These are phyloP conservation scores for Caenorhabditis zanzibari DNA, from an alignment of 2,888 invertebrate genomes.

Conservation along the genomic window DNA sequence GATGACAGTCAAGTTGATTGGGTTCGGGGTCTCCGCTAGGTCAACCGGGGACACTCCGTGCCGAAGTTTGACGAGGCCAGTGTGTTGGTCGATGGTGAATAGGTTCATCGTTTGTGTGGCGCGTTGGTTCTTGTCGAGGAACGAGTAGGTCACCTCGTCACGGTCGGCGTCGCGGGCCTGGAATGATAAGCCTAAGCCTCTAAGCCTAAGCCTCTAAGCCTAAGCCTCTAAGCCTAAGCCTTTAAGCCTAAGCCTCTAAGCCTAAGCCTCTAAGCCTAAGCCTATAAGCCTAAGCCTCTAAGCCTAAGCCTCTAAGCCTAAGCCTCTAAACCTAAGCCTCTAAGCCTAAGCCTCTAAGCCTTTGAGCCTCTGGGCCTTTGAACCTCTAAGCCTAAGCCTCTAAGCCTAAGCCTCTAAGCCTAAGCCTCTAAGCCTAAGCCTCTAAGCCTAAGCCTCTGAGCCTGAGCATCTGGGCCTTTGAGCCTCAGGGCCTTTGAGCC, in stretches of 20 bases:
- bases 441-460: slow-evolving; percentile 23
- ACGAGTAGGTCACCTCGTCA: slow-evolving; percentile 79
- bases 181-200: slow-evolving; percentile 9
- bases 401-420: slow-evolving; percentile 23
- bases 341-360: slow-evolving; percentile 23
- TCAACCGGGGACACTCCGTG: slow-evolving; percentile 82
- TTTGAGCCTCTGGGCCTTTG: no score
- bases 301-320: slow-evolving; percentile 46
- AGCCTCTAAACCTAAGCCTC: slow-evolving; percentile 22
- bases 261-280: slow-evolving; percentile 45
- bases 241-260: slow-evolving; percentile 24
- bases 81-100: slow-evolving; percentile 82
- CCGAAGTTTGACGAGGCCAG: slow-evolving; percentile 83
- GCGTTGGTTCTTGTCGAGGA: slow-evolving; percentile 70
- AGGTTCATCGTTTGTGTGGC: slow-evolving; percentile 68
- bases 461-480: no score
- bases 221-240: slow-evolving; percentile 46
- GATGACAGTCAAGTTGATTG: slow-evolving; percentile 90
- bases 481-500: no score
- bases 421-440: slow-evolving; percentile 46
- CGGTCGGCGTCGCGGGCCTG: slow-evolving; percentile 79
- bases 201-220: slow-evolving; percentile 23
- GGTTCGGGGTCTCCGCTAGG: slow-evolving; percentile 72
- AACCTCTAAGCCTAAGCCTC: slow-evolving; percentile 23
- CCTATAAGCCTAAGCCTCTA: slow-evolving; percentile 25